A percentile compares a stretch with the other conserved stretches of the same genome.
These are phyloP conservation scores for Caranx ignobilis DNA, from an alignment of 2,113 vertebrate species.

Conservation along the genomic window DNA sequence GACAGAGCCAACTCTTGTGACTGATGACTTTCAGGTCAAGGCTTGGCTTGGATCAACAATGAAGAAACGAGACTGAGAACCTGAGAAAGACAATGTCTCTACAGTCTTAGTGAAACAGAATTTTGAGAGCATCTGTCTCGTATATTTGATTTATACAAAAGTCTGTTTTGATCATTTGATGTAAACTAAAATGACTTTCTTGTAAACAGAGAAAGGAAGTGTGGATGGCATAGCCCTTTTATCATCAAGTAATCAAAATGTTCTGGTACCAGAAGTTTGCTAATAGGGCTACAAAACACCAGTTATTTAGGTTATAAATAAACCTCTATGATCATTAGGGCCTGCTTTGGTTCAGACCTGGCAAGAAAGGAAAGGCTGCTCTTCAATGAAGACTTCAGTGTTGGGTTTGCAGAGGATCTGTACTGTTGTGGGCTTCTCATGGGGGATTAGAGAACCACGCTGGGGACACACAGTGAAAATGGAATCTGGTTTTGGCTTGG, in stretches of 20 bases:
- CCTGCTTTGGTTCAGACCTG: slow-evolving; percentile 80
- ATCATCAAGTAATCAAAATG: background rate
- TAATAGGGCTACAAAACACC: background rate
- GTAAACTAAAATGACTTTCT: too few relatives aligned
- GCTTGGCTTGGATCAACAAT: too few relatives aligned
- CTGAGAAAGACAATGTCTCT: too few relatives aligned
- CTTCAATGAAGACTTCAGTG: slow-evolving; percentile 83
- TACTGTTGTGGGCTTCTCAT: slow-evolving; percentile 78
- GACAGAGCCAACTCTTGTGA: too few relatives aligned
- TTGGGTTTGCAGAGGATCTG: slow-evolving; percentile 85
- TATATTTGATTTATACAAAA: too few relatives aligned
- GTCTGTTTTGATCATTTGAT: too few relatives aligned
- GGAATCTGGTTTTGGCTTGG: slow-evolving; percentile 70
- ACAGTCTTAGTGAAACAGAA: too few relatives aligned
- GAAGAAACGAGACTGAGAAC: too few relatives aligned
- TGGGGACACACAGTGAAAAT: slow-evolving; percentile 86
- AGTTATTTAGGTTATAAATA: background rate
- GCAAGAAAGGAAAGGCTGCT: slow-evolving; percentile 87
- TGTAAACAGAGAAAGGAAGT: background rate
- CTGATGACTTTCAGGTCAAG: too few relatives aligned
- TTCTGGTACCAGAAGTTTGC: background rate
- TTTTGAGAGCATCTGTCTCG: too few relatives aligned
- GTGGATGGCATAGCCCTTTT: background rate
- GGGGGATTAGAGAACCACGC: slow-evolving; percentile 79
- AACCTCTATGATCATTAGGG: background rate